A percentile compares a stretch with the other conserved stretches of the same genome.
phyloP scores from a whole-genome alignment of 2,113 vertebrate species.

The Manacus vitellinus region DNA sequence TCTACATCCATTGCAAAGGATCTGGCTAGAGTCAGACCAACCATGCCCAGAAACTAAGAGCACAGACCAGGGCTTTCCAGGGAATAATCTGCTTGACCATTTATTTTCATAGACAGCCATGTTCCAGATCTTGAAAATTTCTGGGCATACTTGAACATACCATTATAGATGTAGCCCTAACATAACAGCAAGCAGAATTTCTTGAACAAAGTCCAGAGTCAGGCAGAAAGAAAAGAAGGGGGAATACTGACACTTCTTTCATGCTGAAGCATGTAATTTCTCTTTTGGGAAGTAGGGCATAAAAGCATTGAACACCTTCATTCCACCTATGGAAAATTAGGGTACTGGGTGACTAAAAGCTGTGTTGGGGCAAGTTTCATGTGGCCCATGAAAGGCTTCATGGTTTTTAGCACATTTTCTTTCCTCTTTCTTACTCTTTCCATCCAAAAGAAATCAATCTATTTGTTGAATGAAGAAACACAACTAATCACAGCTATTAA shows the following conservation, averaged over 20 bases:
- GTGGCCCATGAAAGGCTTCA: neutral
- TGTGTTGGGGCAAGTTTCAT: neutral
- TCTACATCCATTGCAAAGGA: neutral
- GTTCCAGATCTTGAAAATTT: neutral
- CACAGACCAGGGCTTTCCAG: neutral
- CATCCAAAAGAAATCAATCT: neutral
- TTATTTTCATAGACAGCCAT: neutral
- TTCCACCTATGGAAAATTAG: neutral
- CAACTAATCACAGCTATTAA: slow-evolving; percentile 4
- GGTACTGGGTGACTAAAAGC: neutral
- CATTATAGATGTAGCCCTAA: neutral
- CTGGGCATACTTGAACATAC: neutral
- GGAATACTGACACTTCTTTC: neutral
- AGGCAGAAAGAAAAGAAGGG: neutral
- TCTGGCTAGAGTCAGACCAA: neutral
- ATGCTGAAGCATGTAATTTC: neutral
- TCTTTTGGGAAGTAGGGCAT: neutral
- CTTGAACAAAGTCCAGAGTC: neutral
- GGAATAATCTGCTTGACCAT: neutral
- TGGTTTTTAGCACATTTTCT: neutral
- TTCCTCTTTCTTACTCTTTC: neutral
- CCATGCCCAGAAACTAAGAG: neutral
- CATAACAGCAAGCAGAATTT: neutral
- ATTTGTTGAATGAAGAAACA: slow-evolving; percentile 8
- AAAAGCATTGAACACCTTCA: neutral